Evolutionary conservation across 2,113 vertebrate species (phyloP).

Genomic region (Neogale vison): DNA sequence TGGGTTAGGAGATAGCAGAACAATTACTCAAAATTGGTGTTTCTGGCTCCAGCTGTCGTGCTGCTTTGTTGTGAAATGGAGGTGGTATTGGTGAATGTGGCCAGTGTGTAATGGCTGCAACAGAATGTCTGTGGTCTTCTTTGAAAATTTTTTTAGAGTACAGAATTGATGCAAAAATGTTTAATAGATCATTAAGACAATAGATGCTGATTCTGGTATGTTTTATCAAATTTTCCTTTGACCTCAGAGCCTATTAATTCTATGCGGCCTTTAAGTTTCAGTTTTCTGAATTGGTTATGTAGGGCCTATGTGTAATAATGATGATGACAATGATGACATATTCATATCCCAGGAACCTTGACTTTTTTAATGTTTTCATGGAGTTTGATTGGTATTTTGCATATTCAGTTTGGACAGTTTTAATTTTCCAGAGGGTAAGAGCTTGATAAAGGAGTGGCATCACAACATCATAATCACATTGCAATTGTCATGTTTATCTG

Average conservation of each 20-base stretch:
- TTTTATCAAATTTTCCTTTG: constrained; percentile 30
- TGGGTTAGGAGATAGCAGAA: constrained; percentile 28
- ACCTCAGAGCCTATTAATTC: not conserved
- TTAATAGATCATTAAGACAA: not conserved
- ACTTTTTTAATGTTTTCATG: not conserved
- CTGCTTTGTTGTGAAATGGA: constrained; percentile 21
- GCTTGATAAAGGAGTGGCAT: not conserved
- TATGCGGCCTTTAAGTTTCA: not conserved
- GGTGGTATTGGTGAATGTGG: not conserved
- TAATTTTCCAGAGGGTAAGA: not conserved
- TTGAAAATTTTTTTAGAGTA: not conserved
- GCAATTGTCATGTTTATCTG: not conserved
- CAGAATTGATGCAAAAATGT: not conserved
- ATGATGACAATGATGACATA: not conserved
- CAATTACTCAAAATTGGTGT: not conserved
- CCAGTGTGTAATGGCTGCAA: not conserved
- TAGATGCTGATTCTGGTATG: not conserved
- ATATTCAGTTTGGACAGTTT: not conserved
- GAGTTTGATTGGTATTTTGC: constrained; percentile 23
- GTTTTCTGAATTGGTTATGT: constrained; percentile 23
- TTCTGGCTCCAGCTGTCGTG: not conserved
- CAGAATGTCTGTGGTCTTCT: not conserved
- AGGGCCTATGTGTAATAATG: not conserved
- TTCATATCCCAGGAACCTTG: not conserved
- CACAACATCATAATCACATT: not conserved